Evolutionary conservation across 2,888 invertebrate species (phyloP).

Genomic region (Nemotelus pantherinus): DNA sequence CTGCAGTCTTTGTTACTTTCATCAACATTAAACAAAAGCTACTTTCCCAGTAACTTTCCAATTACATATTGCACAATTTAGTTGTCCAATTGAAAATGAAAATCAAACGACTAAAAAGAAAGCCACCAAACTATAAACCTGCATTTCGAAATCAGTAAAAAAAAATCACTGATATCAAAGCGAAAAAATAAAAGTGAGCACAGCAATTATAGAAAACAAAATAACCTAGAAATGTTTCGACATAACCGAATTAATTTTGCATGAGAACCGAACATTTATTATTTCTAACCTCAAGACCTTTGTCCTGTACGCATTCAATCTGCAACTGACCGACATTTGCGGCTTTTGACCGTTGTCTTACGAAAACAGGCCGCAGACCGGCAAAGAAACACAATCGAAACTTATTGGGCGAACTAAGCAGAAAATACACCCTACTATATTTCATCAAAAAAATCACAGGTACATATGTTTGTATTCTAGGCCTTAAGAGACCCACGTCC

Average conservation of each 20-base stretch:
- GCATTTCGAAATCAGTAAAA: no score
- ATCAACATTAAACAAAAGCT: no score
- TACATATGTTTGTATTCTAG: no score
- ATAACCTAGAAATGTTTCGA: constrained; percentile 13
- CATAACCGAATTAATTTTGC: constrained; percentile 24
- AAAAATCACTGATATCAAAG: neutral
- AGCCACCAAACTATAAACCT: neutral
- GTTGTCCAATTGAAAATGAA: neutral
- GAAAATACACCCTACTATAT: no score
- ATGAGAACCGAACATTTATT: constrained; percentile 36
- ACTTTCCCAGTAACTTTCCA: neutral
- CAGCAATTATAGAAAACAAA: neutral
- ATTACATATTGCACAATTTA: constrained; percentile 36
- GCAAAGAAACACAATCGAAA: no score
- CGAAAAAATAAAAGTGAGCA: constrained; percentile 3
- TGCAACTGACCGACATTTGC: neutral
- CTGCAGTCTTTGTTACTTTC: no score
- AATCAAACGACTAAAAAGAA: neutral
- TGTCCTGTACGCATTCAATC: neutral
- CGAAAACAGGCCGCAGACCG: no score
- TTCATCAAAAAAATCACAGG: no score
- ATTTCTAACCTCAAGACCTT: neutral
- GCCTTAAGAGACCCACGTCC: no score
- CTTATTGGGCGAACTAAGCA: no score
- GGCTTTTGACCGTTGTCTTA: no score